Base-by-base conservation (phyloP, 2,888 invertebrate genomes). In the Agrochola lota region DNA sequence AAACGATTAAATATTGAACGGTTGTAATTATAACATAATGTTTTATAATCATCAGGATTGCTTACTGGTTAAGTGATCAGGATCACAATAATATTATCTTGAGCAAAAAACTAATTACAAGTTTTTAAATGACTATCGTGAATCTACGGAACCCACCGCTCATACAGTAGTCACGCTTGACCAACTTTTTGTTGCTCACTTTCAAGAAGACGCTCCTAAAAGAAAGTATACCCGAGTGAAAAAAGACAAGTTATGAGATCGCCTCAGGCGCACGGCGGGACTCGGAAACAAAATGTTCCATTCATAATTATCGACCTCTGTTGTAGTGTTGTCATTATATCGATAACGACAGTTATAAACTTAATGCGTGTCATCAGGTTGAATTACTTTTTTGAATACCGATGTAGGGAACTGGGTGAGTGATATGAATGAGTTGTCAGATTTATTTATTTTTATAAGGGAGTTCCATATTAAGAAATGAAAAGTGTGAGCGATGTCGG, bases 121-220 rank as follows among this genome's bases (percentile, higher is more conserved):
- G 26, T 26, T 12, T 1, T 68, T 17, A 11, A 60, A 7, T 7
- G 17, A 3, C 9, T 20, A 40, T 49, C 49, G 0, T 64, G 1
- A 7, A 49, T 40, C 11, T 80, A 75, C 15, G 66, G 78, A 86
- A 84, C 74, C 78, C 80, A 63, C 1, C 1, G 15, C 11, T 59
- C 6, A 55, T 26, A 55, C 60, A 73, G 71, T 62, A 55, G 60
- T 75, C 67, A 55, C n/a, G 43, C 83, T 81, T 87, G 55, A 74
- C 71, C 68, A 80, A 74, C 63, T 83, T 91, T 91, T 90, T 91
- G 90, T 91, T 90, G 88, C 86, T 80, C 92, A 94, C 94, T 94
- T 95, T 94, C 94, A 92, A 94, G 94, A 93, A 95, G 95, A 95
- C 91, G 93, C 87, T 92, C 93, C 94, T 90, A 94, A 95, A 94